Evolutionary conservation across 2,888 invertebrate genomes (phyloP).

Genomic region (Euproctis similis): DNA sequence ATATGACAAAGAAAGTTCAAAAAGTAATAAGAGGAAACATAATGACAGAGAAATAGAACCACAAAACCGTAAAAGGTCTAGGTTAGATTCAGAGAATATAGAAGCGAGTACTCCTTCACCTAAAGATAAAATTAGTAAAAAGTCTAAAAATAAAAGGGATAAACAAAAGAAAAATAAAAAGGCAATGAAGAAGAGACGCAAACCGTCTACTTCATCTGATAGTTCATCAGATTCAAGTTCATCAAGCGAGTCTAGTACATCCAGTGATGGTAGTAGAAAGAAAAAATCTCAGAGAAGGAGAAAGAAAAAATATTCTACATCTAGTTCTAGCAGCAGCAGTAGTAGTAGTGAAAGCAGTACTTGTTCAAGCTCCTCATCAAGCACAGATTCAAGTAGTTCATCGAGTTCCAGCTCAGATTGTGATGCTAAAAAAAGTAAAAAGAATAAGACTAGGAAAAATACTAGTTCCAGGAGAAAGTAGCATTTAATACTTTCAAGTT

Average conservation of each 20-base stretch:
- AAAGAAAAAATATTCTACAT: slow-evolving; percentile 46
- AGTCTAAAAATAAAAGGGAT: slow-evolving; percentile 24
- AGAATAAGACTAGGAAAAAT: slow-evolving; percentile 36
- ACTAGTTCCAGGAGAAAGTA: slow-evolving; percentile 34
- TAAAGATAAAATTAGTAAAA: slow-evolving; percentile 14
- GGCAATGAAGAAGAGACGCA: slow-evolving; percentile 38
- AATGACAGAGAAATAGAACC: slow-evolving; percentile 11
- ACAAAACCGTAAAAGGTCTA: slow-evolving; percentile 10
- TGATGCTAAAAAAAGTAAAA: slow-evolving; percentile 39
- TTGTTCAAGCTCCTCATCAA: slow-evolving; percentile 38
- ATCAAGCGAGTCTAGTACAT: slow-evolving; percentile 52
- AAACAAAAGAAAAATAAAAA: slow-evolving; percentile 18
- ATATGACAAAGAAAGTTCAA: slow-evolving; percentile 7
- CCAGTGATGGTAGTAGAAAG: slow-evolving; percentile 46
- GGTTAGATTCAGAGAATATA: slow-evolving; percentile 9
- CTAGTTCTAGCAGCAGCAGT: slow-evolving; percentile 54
- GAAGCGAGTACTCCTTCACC: slow-evolving; percentile 28
- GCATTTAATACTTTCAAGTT: not conserved
- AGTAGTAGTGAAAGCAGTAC: slow-evolving; percentile 43
- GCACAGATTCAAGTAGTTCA: slow-evolving; percentile 41
- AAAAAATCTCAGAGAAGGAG: slow-evolving; percentile 37
- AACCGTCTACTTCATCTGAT: slow-evolving; percentile 53
- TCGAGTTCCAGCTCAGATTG: slow-evolving; percentile 52
- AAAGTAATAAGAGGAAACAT: slow-evolving; percentile 15
- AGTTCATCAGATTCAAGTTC: slow-evolving; percentile 51